Base-by-base conservation (phyloP, 1,140 invertebrate species). In the Dufourea novaeangliae region DNA sequence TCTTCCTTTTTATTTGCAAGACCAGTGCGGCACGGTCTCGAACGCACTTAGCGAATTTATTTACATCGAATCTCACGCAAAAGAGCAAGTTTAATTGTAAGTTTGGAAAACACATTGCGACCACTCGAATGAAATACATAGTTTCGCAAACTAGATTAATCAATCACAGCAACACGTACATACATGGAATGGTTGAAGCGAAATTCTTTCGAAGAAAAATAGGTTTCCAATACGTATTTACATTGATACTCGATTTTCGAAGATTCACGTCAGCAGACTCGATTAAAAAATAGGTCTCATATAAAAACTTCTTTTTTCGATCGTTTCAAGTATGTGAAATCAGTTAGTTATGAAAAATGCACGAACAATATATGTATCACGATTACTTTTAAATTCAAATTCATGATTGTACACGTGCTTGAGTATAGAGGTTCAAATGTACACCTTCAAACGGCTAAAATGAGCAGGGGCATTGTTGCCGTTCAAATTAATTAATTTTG, bases 131-230 rank as follows among this genome's bases (percentile, higher is more conserved):
- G 59, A 39, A 39, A 34, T n/a, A n/a, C n/a, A n/a, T 56, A n/a
- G 22, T 69, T 44, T 46, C 34, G 4, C 29, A 66, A 74, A 66
- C 37, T 73, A 67, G 22, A 6, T 66, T 61, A 27, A 83, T 78
- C 56, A 74, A 87, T 87, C 86, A 88, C 81, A 86, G 86, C 66
- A 77, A 74, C 72, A 67, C 62, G 72, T 64, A 82, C 64, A 64
- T 71, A 74, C 70, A 75, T 86, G 86, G 83, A 89, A 87, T 87
- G 87, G 74, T 73, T 52, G 29, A 70, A 77, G 70, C 54, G 61
- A 78, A 61, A 83, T 66, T 74, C 66, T 68, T 50, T 57, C 50
- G 41, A 39, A 67, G 52, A 71, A 61, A 71, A 72, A 64, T 77
- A 54, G 0, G 29, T 46, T 14, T 29, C 5, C 50, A n/a, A 41